A percentile compares a stretch with the other conserved stretches of the same genome.
Evolutionary conservation across 2,888 invertebrate genomes (phyloP).

Genomic region (Empis stercorea): DNA sequence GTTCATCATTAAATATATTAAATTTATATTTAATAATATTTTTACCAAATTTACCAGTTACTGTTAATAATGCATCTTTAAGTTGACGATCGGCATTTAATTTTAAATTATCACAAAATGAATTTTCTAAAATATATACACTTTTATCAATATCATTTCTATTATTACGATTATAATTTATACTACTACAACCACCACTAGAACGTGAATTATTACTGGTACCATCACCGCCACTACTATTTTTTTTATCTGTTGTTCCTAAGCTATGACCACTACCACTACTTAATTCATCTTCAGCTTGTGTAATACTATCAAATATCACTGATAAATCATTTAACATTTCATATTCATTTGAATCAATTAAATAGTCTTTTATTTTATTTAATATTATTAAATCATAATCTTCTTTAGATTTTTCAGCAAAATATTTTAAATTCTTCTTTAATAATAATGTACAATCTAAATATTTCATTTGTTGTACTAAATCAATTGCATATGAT

Average conservation of each 20-base stretch:
- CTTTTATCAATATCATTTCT: conserved; percentile 17
- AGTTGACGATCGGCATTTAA: conserved; percentile 21
- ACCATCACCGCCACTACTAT: neutral
- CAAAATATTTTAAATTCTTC: conserved; percentile 33
- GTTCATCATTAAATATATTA: conserved; percentile 35
- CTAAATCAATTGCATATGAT: conserved; percentile 24
- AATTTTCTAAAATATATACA: conserved; percentile 32
- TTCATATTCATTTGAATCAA: conserved; percentile 31
- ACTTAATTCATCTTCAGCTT: conserved; percentile 20
- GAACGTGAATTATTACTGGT: neutral
- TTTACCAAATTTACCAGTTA: conserved; percentile 35
- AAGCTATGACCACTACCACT: neutral
- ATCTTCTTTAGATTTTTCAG: conserved; percentile 34
- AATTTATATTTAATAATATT: conserved; percentile 36
- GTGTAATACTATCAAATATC: conserved; percentile 33
- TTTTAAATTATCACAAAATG: conserved; percentile 34
- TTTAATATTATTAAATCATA: conserved; percentile 29
- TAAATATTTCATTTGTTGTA: conserved; percentile 26
- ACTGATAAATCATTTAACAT: conserved; percentile 34
- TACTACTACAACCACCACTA: neutral
- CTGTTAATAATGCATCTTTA: conserved; percentile 33
- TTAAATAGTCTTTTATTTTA: conserved; percentile 30
- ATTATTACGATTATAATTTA: neutral
- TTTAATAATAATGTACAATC: conserved; percentile 31
- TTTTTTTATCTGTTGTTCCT: neutral